phyloP scores from a whole-genome alignment of 2,797 vertebrate species.

The Pangasius larnaudii region DNA sequence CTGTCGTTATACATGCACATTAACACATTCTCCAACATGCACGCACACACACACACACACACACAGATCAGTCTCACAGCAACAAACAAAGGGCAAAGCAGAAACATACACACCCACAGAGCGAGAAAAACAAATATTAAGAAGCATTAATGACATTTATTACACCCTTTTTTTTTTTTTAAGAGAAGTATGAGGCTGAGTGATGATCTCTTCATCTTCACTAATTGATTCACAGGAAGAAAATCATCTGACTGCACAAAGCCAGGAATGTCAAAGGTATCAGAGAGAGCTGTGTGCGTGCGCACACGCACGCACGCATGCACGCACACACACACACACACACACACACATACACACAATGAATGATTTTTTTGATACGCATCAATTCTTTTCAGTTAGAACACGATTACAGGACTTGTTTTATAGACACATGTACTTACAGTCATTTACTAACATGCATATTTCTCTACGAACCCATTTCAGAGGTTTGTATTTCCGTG shows the following conservation, averaged over 20 bases:
- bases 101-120: slow-evolving; percentile 1
- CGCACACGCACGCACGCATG: too few relatives aligned
- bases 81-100: slow-evolving; percentile 53
- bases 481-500: not conserved
- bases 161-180: not conserved
- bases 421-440: not conserved
- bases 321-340: too few relatives aligned
- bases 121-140: not conserved
- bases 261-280: not conserved
- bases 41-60: not conserved
- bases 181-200: not conserved
- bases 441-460: not conserved
- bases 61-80: not conserved
- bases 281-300: not conserved
- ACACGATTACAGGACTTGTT: not conserved
- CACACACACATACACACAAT: too few relatives aligned
- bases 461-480: not conserved
- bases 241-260: not conserved
- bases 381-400: not conserved
- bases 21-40: slow-evolving; percentile 7
- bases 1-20: not conserved
- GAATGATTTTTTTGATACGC: not conserved
- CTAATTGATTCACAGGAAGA: not conserved
- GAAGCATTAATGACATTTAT: not conserved
- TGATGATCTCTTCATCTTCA: not conserved